Percentiles rank a stretch among this genome's conserved stretches.
phyloP scores from a whole-genome alignment of 2,113 vertebrate species.

The Centropus bengalensis region DNA sequence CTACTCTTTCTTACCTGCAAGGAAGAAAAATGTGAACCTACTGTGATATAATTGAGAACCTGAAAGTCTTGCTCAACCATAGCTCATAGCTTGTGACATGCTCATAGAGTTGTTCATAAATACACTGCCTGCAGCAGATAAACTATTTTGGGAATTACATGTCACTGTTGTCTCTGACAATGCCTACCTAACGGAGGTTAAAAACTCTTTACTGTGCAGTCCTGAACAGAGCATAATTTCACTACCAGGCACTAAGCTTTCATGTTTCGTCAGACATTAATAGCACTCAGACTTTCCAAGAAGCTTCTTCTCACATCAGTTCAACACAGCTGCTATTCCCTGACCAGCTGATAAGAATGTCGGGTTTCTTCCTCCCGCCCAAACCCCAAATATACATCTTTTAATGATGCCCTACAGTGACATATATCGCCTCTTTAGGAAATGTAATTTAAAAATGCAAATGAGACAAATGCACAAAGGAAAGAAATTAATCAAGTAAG shows the following conservation, averaged over 20 bases:
- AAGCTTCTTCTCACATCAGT: not conserved
- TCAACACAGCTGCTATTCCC: not conserved
- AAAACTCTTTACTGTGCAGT: not conserved
- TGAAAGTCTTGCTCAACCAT: not conserved
- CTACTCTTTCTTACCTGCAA: not conserved
- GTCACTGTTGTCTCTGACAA: not conserved
- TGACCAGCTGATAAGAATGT: not conserved
- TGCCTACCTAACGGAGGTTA: not conserved
- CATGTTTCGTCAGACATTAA: not conserved
- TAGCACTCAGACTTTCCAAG: not conserved
- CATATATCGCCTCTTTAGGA: conserved; percentile 7
- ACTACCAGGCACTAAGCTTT: not conserved
- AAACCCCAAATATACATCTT: not conserved
- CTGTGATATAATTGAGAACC: not conserved
- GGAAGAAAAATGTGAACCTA: not conserved
- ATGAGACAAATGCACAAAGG: conserved; percentile 35
- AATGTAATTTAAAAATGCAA: conserved; percentile 50
- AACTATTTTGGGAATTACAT: not conserved
- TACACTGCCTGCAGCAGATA: not conserved
- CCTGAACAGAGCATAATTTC: not conserved
- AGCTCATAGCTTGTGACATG: not conserved
- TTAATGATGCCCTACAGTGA: not conserved
- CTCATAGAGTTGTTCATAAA: not conserved
- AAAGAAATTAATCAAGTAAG: conserved; percentile 47
- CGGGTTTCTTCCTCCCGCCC: not conserved